Evolutionary conservation across 1,140 invertebrate species (phyloP), one percentile per base, ranked within the genome.

Genomic region (Phymorhynchus buccinoides): DNA sequence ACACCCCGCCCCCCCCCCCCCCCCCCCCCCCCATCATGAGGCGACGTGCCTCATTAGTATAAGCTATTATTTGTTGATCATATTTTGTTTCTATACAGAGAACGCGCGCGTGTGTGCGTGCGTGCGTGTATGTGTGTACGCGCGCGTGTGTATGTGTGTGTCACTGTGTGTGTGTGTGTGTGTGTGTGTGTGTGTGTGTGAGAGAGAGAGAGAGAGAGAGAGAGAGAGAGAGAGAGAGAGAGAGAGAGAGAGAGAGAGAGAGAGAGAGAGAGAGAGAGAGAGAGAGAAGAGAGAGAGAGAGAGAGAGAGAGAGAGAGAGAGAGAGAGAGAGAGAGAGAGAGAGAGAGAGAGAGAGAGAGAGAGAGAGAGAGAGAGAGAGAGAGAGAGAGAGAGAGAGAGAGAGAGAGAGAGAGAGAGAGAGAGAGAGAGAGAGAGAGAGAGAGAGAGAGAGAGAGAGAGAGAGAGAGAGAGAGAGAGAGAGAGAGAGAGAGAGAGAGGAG

Each of bases 271-370:
- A 48, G 12, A n/a, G 48, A 62, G 39, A 12, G 41, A 52, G 75
- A 85, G 35, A 78, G 39, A 85, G 52, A 35, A 30, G 78, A 18
- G 22, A 42, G 68, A 22, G 30, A 66, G 41, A 41, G 27, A 42
- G 27, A 52, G 68, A 75, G 37, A 39, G 84, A 79, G 84, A 75
- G 27, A 87, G 52, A 52, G 75, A 71, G 32, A 87, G 48, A 84
- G 80, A 79, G 52, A 79, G 80, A 52, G 85, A 80, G 42, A 79
- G 56, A 77, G 80, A 44, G 30, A 42, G 30, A 78, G 9, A 62
- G 42, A 68, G 22, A 56, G 77, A 42, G 3, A 75, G n/a, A n/a
- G n/a, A n/a, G n/a, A n/a, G n/a, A n/a, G n/a, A n/a, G n/a, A n/a
- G n/a, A n/a, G n/a, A n/a, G n/a, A n/a, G n/a, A 32, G 48, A 37